A percentile compares a stretch with the other conserved stretches of the same genome.
phyloP scores from a whole-genome alignment of 30 jellyfish, hydroid and myxozoan genomes.

The Phacellophora camtschatica region DNA sequence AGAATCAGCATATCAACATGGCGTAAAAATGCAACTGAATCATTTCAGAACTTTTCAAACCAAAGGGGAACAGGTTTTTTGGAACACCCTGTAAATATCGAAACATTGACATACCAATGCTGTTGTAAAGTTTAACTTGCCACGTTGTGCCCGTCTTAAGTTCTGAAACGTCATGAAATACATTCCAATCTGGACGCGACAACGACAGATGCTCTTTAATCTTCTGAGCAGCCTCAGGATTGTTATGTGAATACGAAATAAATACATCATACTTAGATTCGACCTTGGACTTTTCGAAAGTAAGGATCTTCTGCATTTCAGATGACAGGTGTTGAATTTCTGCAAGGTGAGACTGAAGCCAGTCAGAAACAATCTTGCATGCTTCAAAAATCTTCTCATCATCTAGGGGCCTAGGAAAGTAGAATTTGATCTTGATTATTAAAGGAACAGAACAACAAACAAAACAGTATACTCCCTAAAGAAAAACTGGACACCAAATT shows the following conservation, averaged over 20 bases:
- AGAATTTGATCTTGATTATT: no score
- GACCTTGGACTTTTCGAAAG: not conserved
- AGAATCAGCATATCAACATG: no score
- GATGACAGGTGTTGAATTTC: not conserved
- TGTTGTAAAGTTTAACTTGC: constrained; percentile 60
- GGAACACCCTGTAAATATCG: not conserved
- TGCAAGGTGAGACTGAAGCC: constrained; percentile 39
- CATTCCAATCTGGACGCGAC: constrained; percentile 49
- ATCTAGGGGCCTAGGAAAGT: constrained; percentile 61
- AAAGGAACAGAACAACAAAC: no score
- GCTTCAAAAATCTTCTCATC: constrained; percentile 27
- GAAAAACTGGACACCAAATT: no score
- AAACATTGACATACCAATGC: constrained; percentile 29
- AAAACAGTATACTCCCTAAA: no score
- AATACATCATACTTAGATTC: constrained; percentile 46
- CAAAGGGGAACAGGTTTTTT: no score
- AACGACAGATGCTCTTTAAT: not conserved
- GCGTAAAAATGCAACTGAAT: not conserved
- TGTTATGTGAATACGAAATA: constrained; percentile 61
- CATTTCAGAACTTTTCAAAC: not conserved
- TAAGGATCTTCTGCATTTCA: not conserved
- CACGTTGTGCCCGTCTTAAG: constrained; percentile 60
- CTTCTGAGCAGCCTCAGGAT: constrained; percentile 44
- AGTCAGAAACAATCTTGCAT: constrained; percentile 17
- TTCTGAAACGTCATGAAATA: constrained; percentile 59